Evolutionary conservation across 2,113 vertebrate species (phyloP), one percentile per base, ranked within the genome.

Genomic region (Piliocolobus tephrosceles): DNA sequence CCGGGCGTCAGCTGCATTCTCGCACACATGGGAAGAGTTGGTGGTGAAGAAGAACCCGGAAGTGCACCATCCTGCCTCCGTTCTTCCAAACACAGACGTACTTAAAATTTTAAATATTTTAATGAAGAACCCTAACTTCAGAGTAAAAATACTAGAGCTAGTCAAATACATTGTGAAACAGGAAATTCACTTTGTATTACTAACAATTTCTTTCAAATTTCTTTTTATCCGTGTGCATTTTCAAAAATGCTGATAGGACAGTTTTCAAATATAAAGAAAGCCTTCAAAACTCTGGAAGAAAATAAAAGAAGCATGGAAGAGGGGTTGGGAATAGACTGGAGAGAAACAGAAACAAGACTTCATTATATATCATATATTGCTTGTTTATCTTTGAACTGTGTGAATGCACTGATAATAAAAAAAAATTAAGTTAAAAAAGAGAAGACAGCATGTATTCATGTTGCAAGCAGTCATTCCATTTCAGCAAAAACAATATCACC

Each of bases 381-480:
- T 35, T 73, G 2, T 43, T 35, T 66, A 2, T 45, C 94, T 88
- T 88, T 68, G 47, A 96, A 86, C 68, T 30, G 20, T 80, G 35
- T 85, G 40, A 88, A 58, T 86, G 45, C 79, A 66, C 78, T 94
- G n/a, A 66, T 95, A 91, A 97, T 89, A 73, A 96, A 91, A 94
- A 95, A 35, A 61, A 61, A 80, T 58, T 75, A 73, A 57, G 72
- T 92, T 80, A 64, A n/a, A 91, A 81, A 94, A 57, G 30, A 88
- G 12, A 58, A 78, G 45, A 78, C 70, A 94, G 88, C 70, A 92
- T 27, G 66, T 61, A 66, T 72, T 94, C 57, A 30, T 47, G 61
- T 75, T 90, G 6, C 40, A 94, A 92, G 75, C 35, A 96, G n/a
- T 16, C 23, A 30, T 38, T 92, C 90, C 68, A 40, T 80, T 93